Percentiles rank a stretch among this genome's conserved stretches.
These are phyloP conservation scores for Brachionus asplanchnoidis DNA, from an alignment of 1,140 invertebrate species.

Conservation along the genomic window DNA sequence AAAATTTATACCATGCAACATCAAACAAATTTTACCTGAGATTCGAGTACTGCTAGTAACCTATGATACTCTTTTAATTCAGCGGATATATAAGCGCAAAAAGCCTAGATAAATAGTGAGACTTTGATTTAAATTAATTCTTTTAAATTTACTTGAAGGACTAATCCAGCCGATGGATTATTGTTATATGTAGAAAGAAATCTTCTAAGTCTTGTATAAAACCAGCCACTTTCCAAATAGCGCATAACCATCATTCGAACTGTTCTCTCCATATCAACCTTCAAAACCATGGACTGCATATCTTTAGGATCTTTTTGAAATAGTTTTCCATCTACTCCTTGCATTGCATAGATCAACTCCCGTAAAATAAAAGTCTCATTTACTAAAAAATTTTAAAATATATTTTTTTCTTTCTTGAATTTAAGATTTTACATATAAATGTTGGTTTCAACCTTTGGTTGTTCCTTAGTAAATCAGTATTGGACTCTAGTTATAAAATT, in stretches of 20 bases:
- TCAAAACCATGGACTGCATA: conserved; percentile 27
- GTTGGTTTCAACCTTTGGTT: conserved; percentile 19
- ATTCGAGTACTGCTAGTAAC: conserved; percentile 77
- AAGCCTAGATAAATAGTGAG: conserved; percentile 59
- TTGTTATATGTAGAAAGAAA: conserved; percentile 63
- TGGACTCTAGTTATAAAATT: background rate
- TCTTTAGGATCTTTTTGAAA: conserved; percentile 36
- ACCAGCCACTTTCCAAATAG: conserved; percentile 70
- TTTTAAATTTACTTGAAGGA: conserved; percentile 64
- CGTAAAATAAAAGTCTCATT: conserved; percentile 36
- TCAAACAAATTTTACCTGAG: conserved; percentile 61
- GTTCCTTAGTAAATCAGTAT: background rate
- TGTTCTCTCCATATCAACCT: conserved; percentile 19
- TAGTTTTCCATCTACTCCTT: conserved; percentile 39
- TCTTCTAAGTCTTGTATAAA: conserved; percentile 71
- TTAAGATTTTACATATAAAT: background rate
- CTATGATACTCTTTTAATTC: conserved; percentile 81
- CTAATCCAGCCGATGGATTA: conserved; percentile 63
- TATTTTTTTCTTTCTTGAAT: background rate
- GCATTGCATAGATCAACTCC: conserved; percentile 18
- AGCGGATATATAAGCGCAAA: conserved; percentile 74
- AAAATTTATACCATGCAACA: background rate
- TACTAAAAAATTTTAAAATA: background rate
- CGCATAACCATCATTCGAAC: background rate
- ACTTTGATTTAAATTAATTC: background rate